A percentile compares a stretch with the other conserved stretches of the same genome.
phyloP scores from a whole-genome alignment of 2,888 invertebrate species.

The Orthosia incerta region DNA sequence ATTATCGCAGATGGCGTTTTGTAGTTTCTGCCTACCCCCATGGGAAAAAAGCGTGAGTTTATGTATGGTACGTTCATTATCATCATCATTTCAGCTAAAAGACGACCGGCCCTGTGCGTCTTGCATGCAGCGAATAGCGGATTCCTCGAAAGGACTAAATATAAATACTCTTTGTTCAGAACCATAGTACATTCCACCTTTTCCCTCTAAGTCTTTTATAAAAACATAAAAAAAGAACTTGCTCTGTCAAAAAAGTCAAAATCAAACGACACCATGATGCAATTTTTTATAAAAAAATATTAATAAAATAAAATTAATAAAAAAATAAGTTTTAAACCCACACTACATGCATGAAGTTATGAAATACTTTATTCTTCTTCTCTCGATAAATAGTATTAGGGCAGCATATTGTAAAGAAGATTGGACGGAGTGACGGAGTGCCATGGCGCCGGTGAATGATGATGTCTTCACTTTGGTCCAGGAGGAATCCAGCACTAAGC shows the following conservation, averaged over 20 bases:
- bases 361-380: too few species aligned
- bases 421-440: background rate
- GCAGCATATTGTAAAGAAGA: background rate
- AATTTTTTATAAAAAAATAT: slow-evolving; percentile 4
- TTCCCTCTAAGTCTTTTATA: background rate
- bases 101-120: too few species aligned
- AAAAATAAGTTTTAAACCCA: background rate
- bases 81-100: too few species aligned
- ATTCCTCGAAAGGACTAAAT: too few species aligned
- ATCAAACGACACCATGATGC: background rate
- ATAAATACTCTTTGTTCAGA: background rate
- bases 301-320: background rate
- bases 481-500: slow-evolving; percentile 9
- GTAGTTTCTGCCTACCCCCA: too few species aligned
- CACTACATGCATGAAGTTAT: background rate
- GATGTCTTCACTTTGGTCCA: slow-evolving; percentile 24
- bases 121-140: too few species aligned
- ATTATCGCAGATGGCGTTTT: too few species aligned
- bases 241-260: background rate
- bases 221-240: background rate
- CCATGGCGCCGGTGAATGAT: slow-evolving; percentile 39
- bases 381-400: too few species aligned
- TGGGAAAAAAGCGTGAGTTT: too few species aligned
- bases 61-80: too few species aligned
- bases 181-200: background rate